phyloP scores from a whole-genome alignment of 2,113 vertebrate species.

The Corapipo altera region DNA sequence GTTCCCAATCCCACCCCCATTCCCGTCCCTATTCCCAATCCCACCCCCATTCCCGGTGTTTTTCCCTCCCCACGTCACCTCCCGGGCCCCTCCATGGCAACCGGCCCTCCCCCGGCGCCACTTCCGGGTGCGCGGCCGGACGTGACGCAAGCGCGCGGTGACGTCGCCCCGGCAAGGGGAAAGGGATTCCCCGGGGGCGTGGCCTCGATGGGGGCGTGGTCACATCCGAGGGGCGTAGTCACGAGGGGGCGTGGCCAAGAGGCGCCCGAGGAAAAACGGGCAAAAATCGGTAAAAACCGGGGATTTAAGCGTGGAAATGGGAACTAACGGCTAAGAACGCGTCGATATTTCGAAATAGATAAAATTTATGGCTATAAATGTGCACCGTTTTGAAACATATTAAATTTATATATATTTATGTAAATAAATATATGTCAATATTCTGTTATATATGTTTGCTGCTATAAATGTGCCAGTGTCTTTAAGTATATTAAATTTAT shows the following conservation, averaged over 20 bases:
- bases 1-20: background rate
- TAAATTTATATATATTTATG: background rate
- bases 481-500: too few relatives aligned
- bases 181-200: background rate
- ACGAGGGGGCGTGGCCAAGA: background rate
- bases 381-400: background rate
- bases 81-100: background rate
- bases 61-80: background rate
- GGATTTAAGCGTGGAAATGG: background rate
- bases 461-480: background rate
- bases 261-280: accelerated
- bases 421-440: too few relatives aligned
- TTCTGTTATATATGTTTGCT: background rate
- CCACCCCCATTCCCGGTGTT: background rate
- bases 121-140: background rate
- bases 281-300: accelerated
- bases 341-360: accelerated
- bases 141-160: accelerated
- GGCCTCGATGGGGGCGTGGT: accelerated
- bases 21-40: background rate
- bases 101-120: background rate
- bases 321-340: accelerated
- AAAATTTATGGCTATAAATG: too few relatives aligned
- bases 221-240: too few relatives aligned
- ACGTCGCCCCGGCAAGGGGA: background rate